Conservation (phyloP, 2,888 invertebrate genomes). For the Drosophila eohydei region DNA sequence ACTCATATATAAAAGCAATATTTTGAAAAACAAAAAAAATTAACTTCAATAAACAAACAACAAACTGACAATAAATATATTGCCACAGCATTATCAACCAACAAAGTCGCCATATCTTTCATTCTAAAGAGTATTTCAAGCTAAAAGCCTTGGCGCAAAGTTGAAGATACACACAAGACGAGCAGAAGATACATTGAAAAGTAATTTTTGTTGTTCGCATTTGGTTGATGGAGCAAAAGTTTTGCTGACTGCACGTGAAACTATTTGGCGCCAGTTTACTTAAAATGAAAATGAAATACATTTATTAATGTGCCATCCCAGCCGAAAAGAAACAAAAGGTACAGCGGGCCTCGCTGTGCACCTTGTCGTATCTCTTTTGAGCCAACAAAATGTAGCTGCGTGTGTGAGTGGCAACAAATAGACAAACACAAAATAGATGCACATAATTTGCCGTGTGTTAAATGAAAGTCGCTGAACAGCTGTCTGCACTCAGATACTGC, state of each 20-base stretch:
- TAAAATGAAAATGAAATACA: constrained; percentile 62
- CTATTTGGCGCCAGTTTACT: constrained; percentile 62
- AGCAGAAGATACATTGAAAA: constrained; percentile 50
- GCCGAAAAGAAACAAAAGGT: constrained; percentile 9
- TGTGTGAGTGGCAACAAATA: constrained; percentile 14
- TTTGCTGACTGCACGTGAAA: constrained; percentile 57
- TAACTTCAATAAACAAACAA: neutral
- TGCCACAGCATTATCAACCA: neutral
- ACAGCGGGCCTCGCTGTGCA: constrained; percentile 11
- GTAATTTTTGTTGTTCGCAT: constrained; percentile 34
- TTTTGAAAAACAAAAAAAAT: neutral
- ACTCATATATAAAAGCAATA: too few species aligned
- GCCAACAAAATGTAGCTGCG: constrained; percentile 24
- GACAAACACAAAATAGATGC: constrained; percentile 53
- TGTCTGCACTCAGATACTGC: constrained; percentile 49
- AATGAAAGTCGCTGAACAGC: constrained; percentile 37
- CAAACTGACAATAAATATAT: neutral
- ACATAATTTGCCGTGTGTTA: constrained; percentile 64
- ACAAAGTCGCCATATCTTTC: neutral
- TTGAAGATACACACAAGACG: constrained; percentile 33
- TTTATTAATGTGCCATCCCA: constrained; percentile 58
- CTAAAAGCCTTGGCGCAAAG: constrained; percentile 31
- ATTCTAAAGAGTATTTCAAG: constrained; percentile 13
- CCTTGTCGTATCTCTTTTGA: constrained; percentile 14
- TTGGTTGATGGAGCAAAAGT: constrained; percentile 57